These are phyloP conservation scores for Drosophila leontia DNA, from an alignment of 1,140 invertebrate genomes.

Conservation along the genomic window DNA sequence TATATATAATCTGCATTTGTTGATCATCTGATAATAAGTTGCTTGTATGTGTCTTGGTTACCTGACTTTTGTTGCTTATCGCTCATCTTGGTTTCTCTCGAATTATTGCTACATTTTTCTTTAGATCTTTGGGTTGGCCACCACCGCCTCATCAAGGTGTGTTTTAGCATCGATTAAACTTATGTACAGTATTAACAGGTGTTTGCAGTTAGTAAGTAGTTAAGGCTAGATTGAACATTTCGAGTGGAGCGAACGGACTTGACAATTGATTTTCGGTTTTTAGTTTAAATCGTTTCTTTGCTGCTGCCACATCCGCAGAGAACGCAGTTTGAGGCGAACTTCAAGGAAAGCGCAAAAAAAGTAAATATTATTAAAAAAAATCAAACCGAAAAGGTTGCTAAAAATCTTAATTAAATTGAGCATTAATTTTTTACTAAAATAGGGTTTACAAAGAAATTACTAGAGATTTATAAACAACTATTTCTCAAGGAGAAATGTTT, in stretches of 20 bases:
- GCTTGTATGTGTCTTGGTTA: conserved; percentile 64
- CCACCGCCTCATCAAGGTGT: conserved; percentile 31
- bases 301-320: conserved; percentile 71
- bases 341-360: conserved; percentile 34
- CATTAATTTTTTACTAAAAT: conserved; percentile 11
- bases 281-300: conserved; percentile 57
- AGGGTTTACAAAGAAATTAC: neutral
- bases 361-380: neutral
- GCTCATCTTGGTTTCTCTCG: conserved; percentile 25
- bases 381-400: conserved; percentile 1
- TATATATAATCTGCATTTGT: conserved; percentile 53
- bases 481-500: neutral
- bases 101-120: conserved; percentile 29
- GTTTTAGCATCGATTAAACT: conserved; percentile 28
- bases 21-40: conserved; percentile 58
- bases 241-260: conserved; percentile 38
- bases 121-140: conserved; percentile 67
- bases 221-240: conserved; percentile 69
- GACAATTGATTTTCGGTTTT: conserved; percentile 43
- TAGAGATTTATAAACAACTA: neutral
- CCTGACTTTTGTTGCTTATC: conserved; percentile 69
- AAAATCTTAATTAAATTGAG: conserved; percentile 44
- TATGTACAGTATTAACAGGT: conserved; percentile 72
- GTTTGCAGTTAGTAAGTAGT: conserved; percentile 22
- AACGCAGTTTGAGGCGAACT: conserved; percentile 73